These are phyloP conservation scores for Tribolium madens DNA, from an alignment of 1,140 invertebrate species.

Conservation along the genomic window DNA sequence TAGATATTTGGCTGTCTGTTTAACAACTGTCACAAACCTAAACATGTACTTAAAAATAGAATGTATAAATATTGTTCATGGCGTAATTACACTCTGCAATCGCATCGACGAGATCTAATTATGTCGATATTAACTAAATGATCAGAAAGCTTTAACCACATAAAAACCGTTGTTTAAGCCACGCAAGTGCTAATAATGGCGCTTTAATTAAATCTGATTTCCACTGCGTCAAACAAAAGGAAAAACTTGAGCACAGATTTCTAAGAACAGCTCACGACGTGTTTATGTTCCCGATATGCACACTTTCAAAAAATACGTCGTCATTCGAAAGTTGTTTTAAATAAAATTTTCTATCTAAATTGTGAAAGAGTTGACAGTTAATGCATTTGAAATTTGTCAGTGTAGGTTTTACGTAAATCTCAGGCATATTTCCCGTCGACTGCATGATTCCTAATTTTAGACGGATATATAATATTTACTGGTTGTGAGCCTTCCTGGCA, in stretches of 20 bases:
- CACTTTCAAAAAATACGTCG: no score
- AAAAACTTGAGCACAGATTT: no score
- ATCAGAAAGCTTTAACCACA: no score
- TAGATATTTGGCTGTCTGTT: no score
- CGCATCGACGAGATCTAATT: no score
- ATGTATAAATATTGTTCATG: background rate
- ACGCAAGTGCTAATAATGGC: background rate
- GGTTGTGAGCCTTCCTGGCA: conserved; percentile 4
- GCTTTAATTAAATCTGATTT: no score
- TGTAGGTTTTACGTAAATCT: background rate
- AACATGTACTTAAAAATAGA: background rate
- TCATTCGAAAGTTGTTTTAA: background rate
- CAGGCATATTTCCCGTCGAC: background rate
- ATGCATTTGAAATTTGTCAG: conserved; percentile 15
- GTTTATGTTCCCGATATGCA: no score
- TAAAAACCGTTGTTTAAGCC: no score
- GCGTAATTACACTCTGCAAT: background rate
- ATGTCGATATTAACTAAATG: no score
- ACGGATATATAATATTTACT: conserved; percentile 37
- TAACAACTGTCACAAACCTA: no score
- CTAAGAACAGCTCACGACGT: no score
- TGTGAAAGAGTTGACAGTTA: background rate
- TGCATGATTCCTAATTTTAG: conserved; percentile 17
- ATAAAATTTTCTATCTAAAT: background rate
- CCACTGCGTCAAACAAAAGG: no score